These are phyloP conservation scores for Hypselothyrea guttata DNA, from an alignment of 2,888 invertebrate species.

Conservation along the genomic window DNA sequence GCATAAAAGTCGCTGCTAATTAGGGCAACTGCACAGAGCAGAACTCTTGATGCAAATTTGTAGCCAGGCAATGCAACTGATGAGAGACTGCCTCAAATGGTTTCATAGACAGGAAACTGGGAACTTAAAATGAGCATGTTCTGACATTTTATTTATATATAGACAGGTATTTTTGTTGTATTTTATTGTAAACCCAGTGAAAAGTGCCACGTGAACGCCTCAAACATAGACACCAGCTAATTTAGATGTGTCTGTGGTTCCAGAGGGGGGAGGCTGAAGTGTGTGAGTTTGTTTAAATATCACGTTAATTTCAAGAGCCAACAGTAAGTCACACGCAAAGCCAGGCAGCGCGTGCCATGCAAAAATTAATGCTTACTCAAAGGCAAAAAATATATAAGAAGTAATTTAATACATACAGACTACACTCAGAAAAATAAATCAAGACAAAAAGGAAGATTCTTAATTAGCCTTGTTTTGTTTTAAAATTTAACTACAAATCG, in stretches of 20 bases:
- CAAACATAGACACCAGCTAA: conserved; percentile 41
- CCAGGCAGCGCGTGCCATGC: conserved; percentile 46
- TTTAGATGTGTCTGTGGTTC: conserved; percentile 18
- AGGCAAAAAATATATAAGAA: conserved; percentile 6
- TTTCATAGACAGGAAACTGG: conserved; percentile 2
- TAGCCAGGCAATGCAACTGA: conserved; percentile 41
- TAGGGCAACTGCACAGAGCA: conserved; percentile 32
- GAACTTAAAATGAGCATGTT: conserved; percentile 4
- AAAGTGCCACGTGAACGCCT: conserved; percentile 58
- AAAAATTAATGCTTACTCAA: conserved; percentile 52
- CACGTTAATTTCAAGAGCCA: conserved; percentile 52
- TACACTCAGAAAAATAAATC: too few species aligned
- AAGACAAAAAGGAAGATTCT: too few species aligned
- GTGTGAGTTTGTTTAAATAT: conserved; percentile 20
- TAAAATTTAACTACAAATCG: too few species aligned
- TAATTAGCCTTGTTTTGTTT: too few species aligned
- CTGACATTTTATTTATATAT: conserved; percentile 1
- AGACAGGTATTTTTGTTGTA: conserved; percentile 12
- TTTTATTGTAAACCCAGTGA: conserved; percentile 15
- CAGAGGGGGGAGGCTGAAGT: conserved; percentile 3
- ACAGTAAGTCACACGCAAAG: conserved; percentile 46
- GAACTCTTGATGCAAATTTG: conserved; percentile 51
- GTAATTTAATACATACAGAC: not conserved
- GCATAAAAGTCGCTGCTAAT: conserved; percentile 57
- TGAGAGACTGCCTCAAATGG: conserved; percentile 43